Evolutionary conservation across 2,888 invertebrate genomes (phyloP), one percentile per base, ranked within the genome.

Genomic region (Serripes groenlandicus): DNA sequence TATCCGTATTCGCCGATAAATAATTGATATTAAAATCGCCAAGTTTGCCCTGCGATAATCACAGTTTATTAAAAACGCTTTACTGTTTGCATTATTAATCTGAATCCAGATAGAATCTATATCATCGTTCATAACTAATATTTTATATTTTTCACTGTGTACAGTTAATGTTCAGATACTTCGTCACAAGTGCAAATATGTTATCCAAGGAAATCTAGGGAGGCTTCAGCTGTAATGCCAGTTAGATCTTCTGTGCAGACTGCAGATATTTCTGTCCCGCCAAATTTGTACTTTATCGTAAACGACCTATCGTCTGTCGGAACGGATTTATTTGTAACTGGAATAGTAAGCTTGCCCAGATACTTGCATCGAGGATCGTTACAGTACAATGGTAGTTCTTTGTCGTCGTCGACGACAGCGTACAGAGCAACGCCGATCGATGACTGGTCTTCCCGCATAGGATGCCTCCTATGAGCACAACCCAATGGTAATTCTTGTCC

Each of bases 151-250:
- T n/a, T n/a, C n/a, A n/a, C n/a, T n/a, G n/a, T n/a, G n/a, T n/a
- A n/a, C n/a, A n/a, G n/a, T n/a, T n/a, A n/a, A n/a, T n/a, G n/a
- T n/a, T n/a, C n/a, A n/a, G n/a, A n/a, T n/a, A n/a, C n/a, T n/a
- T n/a, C n/a, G n/a, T n/a, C n/a, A n/a, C n/a, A n/a, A n/a, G n/a
- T n/a, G n/a, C n/a, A n/a, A n/a, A n/a, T n/a, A n/a, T n/a, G n/a
- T n/a, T 68, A 68, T 18, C 66, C 37, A 37, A 68, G 37, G 26
- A 68, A 68, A 26, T 68, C 37, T 37, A 68, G 15, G 11, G 21
- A 37, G 35, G 23, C 42, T 37, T 26, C 21, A 11, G 34, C 26
- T 23, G n/a, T 34, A 9, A 23, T 37, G 1, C 66, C 66, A 2
- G 66, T n/a, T 26, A 7, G 26, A 3, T 32, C n/a, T 21, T 68